These are phyloP conservation scores for Tachysurus fulvidraco DNA, from an alignment of 2,113 vertebrate species.

Conservation along the genomic window DNA sequence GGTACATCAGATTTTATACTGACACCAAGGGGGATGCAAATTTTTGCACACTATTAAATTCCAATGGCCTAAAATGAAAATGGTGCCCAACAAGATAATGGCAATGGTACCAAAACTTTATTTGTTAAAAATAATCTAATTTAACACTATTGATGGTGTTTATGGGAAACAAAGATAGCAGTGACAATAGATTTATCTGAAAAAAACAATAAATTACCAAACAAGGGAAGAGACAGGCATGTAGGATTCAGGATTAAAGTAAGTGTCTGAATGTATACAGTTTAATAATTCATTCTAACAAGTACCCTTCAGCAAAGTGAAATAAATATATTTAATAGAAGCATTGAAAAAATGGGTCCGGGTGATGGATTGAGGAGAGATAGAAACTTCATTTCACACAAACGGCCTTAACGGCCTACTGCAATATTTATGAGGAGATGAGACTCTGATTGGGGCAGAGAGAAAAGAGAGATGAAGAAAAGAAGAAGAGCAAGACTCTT, in stretches of 20 bases:
- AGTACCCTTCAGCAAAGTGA: constrained; percentile 55
- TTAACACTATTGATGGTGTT: not conserved
- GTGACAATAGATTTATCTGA: constrained; percentile 23
- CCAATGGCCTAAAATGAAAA: not conserved
- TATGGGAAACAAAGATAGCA: constrained; percentile 33
- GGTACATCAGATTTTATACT: not conserved
- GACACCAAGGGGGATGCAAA: not conserved
- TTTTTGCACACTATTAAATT: not conserved
- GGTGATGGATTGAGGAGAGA: constrained; percentile 68
- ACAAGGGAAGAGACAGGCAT: not conserved
- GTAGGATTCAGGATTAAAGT: constrained; percentile 22
- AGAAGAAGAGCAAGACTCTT: not conserved
- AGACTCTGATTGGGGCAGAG: constrained; percentile 21
- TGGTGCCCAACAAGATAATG: not conserved
- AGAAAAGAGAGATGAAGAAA: not conserved
- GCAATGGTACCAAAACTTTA: not conserved
- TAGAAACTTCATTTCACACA: constrained; percentile 67
- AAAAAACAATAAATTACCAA: not conserved
- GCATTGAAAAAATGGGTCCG: constrained; percentile 66
- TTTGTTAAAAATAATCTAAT: not conserved
- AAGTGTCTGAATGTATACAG: constrained; percentile 51
- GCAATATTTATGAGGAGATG: constrained; percentile 65
- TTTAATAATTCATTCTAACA: constrained; percentile 68
- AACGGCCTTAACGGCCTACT: constrained; percentile 37
- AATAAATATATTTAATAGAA: constrained; percentile 73